Evolutionary conservation across 2,888 invertebrate genomes (phyloP).

Genomic region (Amblyjoppa fuscipennis): DNA sequence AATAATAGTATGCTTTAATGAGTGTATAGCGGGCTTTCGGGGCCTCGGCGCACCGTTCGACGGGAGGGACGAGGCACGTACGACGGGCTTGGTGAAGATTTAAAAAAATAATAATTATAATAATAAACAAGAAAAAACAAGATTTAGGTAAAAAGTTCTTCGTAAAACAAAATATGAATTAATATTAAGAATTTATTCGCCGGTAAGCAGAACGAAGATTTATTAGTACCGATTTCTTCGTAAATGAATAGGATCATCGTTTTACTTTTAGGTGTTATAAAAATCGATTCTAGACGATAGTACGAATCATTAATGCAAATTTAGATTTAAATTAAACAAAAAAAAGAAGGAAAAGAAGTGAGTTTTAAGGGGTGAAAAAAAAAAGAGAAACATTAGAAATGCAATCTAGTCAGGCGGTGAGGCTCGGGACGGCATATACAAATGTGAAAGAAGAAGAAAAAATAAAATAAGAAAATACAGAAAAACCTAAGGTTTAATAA

Average conservation of each 20-base stretch:
- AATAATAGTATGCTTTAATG: conserved; percentile 72
- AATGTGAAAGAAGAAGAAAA: conserved; percentile 54
- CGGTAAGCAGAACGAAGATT: conserved; percentile 69
- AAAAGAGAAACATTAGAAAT: conserved; percentile 80
- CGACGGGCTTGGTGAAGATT: conserved; percentile 30
- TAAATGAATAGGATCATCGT: conserved; percentile 78
- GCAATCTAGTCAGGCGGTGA: conserved; percentile 84
- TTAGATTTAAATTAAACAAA: conserved; percentile 55
- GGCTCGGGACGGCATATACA: conserved; percentile 70
- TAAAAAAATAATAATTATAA: conserved; percentile 44
- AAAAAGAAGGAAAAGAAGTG: conserved; percentile 29
- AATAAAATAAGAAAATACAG: conserved; percentile 48
- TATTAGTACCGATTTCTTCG: conserved; percentile 72
- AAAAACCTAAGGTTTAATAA: conserved; percentile 62
- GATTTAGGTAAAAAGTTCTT: conserved; percentile 69
- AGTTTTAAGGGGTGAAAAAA: conserved; percentile 50
- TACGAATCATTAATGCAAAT: conserved; percentile 64
- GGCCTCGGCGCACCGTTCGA: conserved; percentile 44
- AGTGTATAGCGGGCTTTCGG: conserved; percentile 70
- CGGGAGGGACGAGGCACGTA: conserved; percentile 43
- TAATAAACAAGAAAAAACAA: conserved; percentile 38
- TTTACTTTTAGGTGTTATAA: conserved; percentile 83
- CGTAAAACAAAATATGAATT: conserved; percentile 66
- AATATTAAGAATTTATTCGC: conserved; percentile 71
- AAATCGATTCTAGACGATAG: conserved; percentile 79